These are phyloP conservation scores for Triplophysa yarkandensis DNA, from an alignment of 2,797 vertebrate genomes.

Conservation along the genomic window DNA sequence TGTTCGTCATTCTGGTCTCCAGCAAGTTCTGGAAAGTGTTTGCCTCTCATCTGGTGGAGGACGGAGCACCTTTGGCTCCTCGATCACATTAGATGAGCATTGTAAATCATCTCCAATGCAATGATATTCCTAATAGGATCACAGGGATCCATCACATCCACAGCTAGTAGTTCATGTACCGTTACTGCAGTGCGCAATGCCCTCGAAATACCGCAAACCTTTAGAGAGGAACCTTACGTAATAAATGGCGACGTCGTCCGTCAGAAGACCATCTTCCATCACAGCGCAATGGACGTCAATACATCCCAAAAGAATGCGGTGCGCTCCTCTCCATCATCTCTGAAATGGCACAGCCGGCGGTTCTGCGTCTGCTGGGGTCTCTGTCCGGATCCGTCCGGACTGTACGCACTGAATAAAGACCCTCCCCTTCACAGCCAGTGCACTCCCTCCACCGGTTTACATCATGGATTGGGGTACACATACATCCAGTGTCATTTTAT, in stretches of 20 bases:
- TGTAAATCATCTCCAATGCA: conserved; percentile 51
- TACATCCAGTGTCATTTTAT: too few species aligned
- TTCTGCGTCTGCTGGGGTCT: too few species aligned
- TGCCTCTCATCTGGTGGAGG: conserved; percentile 76
- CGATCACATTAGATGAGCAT: conserved; percentile 18
- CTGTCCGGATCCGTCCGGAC: too few species aligned
- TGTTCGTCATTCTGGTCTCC: conserved; percentile 80
- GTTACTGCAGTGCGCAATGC: conserved; percentile 80
- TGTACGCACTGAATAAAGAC: too few species aligned
- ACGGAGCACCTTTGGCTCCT: conserved; percentile 65
- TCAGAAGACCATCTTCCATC: neutral
- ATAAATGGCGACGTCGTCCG: neutral
- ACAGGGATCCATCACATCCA: conserved; percentile 46
- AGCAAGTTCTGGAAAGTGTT: conserved; percentile 77
- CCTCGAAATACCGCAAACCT: conserved; percentile 26
- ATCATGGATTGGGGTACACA: too few species aligned
- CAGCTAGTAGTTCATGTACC: conserved; percentile 61
- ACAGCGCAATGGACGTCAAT: neutral
- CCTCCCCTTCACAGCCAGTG: too few species aligned
- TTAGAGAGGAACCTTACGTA: neutral
- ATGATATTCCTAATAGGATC: too few species aligned
- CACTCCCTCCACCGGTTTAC: too few species aligned
- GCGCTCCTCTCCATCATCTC: neutral
- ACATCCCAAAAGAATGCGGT: neutral
- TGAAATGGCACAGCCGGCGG: too few species aligned